Evolutionary conservation across 2,888 invertebrate genomes (phyloP).

Genomic region (Chorisops tibialis): DNA sequence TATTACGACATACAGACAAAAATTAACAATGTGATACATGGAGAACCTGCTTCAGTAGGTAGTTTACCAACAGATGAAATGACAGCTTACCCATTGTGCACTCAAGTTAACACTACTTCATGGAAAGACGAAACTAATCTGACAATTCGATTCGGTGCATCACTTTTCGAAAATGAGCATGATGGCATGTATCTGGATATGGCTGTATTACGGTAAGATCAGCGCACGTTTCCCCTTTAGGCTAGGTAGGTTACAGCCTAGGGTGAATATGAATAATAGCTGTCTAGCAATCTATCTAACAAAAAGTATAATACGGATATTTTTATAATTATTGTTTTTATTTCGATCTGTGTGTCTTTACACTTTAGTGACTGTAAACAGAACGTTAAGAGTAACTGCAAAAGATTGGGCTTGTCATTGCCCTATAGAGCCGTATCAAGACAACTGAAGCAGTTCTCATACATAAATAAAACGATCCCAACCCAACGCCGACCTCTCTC

Average conservation of each 20-base stretch:
- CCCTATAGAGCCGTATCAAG: too few relatives aligned
- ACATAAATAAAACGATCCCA: too few relatives aligned
- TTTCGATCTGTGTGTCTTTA: too few relatives aligned
- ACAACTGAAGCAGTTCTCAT: too few relatives aligned
- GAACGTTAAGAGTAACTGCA: too few relatives aligned
- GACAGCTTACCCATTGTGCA: constrained; percentile 50
- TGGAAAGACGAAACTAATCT: constrained; percentile 48
- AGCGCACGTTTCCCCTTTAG: background rate
- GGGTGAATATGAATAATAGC: too few relatives aligned
- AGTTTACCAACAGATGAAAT: constrained; percentile 45
- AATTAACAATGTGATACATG: constrained; percentile 42
- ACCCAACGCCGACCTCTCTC: too few relatives aligned
- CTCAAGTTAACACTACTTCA: constrained; percentile 43
- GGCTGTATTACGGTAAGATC: constrained; percentile 42
- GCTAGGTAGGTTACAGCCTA: background rate
- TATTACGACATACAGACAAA: constrained; percentile 39
- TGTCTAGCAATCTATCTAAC: too few relatives aligned
- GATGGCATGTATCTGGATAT: constrained; percentile 44
- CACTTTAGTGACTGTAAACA: too few relatives aligned
- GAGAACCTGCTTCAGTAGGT: constrained; percentile 33
- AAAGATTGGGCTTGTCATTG: too few relatives aligned
- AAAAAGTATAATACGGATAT: too few relatives aligned
- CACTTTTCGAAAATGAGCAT: constrained; percentile 43
- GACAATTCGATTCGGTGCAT: constrained; percentile 47
- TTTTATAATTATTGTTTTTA: too few relatives aligned